A percentile compares a stretch with the other conserved stretches of the same genome.
Evolutionary conservation across 2,113 vertebrate genomes (phyloP).

Genomic region (Nothocercus nigrocapillus): DNA sequence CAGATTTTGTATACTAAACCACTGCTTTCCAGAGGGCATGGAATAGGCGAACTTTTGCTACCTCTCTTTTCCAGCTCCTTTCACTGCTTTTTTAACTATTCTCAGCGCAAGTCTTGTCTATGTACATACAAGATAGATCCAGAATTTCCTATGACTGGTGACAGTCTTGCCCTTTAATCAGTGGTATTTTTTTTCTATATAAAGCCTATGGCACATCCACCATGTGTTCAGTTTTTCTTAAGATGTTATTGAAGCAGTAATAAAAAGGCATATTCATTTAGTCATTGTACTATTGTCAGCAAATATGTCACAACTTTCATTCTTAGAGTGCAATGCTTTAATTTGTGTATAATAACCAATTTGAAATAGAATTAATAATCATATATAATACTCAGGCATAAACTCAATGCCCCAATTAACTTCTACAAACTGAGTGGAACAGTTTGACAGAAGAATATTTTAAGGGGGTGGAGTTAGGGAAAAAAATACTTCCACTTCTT

Average conservation of each 20-base stretch:
- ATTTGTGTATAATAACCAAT: constrained; percentile 42
- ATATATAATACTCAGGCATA: constrained; percentile 29
- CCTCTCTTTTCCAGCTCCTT: neutral
- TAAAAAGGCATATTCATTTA: constrained; percentile 48
- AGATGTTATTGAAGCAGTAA: constrained; percentile 52
- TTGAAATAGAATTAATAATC: constrained; percentile 50
- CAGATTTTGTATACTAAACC: neutral
- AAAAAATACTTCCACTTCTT: neutral
- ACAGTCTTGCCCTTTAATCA: neutral
- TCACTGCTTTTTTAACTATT: neutral
- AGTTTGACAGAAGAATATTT: neutral
- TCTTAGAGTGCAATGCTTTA: constrained; percentile 13
- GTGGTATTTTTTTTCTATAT: neutral
- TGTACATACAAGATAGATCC: neutral
- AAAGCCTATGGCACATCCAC: neutral
- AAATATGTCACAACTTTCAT: constrained; percentile 13
- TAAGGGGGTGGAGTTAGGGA: neutral
- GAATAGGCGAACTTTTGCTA: neutral
- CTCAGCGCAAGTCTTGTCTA: neutral
- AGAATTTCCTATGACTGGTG: neutral
- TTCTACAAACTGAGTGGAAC: neutral
- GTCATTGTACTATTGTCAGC: constrained; percentile 28
- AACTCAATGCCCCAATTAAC: constrained; percentile 5
- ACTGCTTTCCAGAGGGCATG: neutral
- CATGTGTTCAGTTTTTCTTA: neutral